Conservation (phyloP, 2,888 invertebrate species). For the Alentia gelatinosa region DNA sequence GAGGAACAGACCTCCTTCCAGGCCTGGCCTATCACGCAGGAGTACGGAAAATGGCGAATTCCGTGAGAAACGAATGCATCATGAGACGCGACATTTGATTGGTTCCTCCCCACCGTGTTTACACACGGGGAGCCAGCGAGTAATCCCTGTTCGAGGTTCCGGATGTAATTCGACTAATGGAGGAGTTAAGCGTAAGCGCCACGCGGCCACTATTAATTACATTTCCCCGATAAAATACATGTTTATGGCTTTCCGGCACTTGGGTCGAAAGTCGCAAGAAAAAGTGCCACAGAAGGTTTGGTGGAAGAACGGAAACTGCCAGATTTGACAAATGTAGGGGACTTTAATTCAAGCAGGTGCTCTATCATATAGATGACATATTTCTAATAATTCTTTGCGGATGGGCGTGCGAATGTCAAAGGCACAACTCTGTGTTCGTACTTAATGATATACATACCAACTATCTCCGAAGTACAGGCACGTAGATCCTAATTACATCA, state of each 20-base stretch:
- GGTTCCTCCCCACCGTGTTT: neutral
- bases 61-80: neutral
- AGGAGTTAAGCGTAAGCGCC: neutral
- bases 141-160: neutral
- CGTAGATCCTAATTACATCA: too few species aligned
- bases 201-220: neutral
- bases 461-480: too few species aligned
- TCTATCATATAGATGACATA: too few species aligned
- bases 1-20: too few species aligned
- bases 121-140: neutral
- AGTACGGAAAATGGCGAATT: neutral
- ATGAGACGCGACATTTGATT: neutral
- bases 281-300: too few species aligned
- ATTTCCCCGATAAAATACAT: neutral
- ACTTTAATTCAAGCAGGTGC: too few species aligned
- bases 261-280: neutral
- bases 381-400: too few species aligned
- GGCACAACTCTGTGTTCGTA: too few species aligned
- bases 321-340: too few species aligned
- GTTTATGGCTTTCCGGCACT: neutral
- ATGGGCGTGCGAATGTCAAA: too few species aligned
- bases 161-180: neutral
- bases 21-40: neutral
- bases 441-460: too few species aligned
- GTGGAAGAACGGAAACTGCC: too few species aligned